These are phyloP conservation scores for Dichetophora obliterata DNA, from an alignment of 2,888 invertebrate genomes.

Conservation along the genomic window DNA sequence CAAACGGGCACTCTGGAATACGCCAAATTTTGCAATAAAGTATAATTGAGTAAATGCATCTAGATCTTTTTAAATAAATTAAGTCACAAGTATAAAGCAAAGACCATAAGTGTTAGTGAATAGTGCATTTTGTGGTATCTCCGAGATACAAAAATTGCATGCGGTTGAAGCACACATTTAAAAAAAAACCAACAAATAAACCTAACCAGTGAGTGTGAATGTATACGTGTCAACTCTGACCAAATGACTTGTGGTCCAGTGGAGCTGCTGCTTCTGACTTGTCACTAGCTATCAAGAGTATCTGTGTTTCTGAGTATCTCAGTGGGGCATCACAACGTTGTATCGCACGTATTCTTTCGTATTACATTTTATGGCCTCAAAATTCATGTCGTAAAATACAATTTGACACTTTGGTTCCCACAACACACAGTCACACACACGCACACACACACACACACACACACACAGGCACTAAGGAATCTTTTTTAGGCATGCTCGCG, in stretches of 20 bases:
- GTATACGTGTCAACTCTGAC: too few relatives aligned
- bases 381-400: slow-evolving; percentile 26
- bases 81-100: too few relatives aligned
- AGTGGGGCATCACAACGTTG: not conserved
- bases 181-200: too few relatives aligned
- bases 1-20: slow-evolving; percentile 38
- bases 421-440: not conserved
- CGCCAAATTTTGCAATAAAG: slow-evolving; percentile 2
- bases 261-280: too few relatives aligned
- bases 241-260: too few relatives aligned
- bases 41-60: not conserved
- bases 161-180: too few relatives aligned
- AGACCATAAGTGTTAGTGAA: too few relatives aligned
- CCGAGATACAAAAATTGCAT: too few relatives aligned
- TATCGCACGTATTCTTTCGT: slow-evolving; percentile 8
- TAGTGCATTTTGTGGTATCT: too few relatives aligned
- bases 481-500: not conserved
- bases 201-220: too few relatives aligned
- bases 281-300: too few relatives aligned
- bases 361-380: slow-evolving; percentile 23
- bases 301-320: too few relatives aligned
- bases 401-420: slow-evolving; percentile 18
- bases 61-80: not conserved
- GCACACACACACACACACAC: slow-evolving; percentile 8
- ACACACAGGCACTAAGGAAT: not conserved